Evolutionary conservation across 2,888 invertebrate genomes (phyloP), one percentile per base, ranked within the genome.

Genomic region (Boloria euphrosyne): DNA sequence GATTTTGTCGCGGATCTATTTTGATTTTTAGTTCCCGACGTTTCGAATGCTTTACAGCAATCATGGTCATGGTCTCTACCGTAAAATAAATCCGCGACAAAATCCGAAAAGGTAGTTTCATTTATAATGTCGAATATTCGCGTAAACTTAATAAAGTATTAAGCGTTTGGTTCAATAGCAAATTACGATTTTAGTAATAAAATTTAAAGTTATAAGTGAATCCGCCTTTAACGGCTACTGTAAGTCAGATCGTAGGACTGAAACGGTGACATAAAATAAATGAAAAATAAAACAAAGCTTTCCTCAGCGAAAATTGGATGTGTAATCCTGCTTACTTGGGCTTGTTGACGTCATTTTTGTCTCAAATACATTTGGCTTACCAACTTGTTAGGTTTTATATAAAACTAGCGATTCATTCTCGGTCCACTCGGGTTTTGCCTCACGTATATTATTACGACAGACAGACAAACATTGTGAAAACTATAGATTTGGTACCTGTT

Each of bases 241-340:
- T 47, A 65, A 59, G 53, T 43, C 27, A 53, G 16, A 47, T 53
- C 43, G 16, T 27, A 38, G 43, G n/a, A 44, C 53, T 18, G 38
- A 16, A 47, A 18, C 57, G 57, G 46, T 62, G 38, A 68, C 50
- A 59, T 65, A 62, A 62, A 68, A 68, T 66, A 68, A 65, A 60
- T 59, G 54, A 61, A 65, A 61, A 53, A 61, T 65, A 65, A 65
- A 65, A 57, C 17, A 44, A 66, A 68, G 46, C 57, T 52, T 50
- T 59, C 61, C 62, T 55, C 60, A 67, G 60, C 53, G 55, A 68
- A 62, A 68, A 68, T 66, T 66, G 68, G 65, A 66, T 31, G 43
- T 63, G 65, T 68, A 67, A 64, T 70, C 70, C 59, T 55, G n/a
- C 58, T 54, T 47, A 61, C 62, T 51, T 58, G 47, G 59, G 51